A percentile compares a stretch with the other conserved stretches of the same genome.
phyloP scores from a whole-genome alignment of 1,140 invertebrate genomes.

The Nephila pilipes region DNA sequence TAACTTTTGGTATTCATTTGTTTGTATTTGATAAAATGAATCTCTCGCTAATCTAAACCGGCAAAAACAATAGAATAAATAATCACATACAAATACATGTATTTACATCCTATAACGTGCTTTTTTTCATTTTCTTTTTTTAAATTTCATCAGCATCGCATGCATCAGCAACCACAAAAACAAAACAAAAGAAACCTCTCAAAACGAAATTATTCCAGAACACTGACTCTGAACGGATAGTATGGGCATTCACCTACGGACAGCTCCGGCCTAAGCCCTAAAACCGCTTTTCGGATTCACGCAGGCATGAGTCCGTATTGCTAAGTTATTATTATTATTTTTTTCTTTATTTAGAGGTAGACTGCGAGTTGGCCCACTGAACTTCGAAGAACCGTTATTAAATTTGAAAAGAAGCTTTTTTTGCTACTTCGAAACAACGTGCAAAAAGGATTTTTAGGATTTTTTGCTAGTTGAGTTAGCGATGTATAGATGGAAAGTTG shows the following conservation, averaged over 20 bases:
- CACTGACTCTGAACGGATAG: conserved; percentile 30
- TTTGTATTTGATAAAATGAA: too few species aligned
- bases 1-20: too few species aligned
- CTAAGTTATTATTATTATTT: neutral
- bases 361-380: conserved; percentile 65
- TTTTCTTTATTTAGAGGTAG: conserved; percentile 11
- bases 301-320: conserved; percentile 23
- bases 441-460: neutral
- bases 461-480: neutral
- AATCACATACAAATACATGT: too few species aligned
- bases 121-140: neutral
- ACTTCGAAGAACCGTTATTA: conserved; percentile 52
- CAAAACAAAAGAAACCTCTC: conserved; percentile 53
- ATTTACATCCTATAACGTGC: too few species aligned
- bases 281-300: conserved; percentile 58
- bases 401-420: conserved; percentile 10
- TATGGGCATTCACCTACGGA: conserved; percentile 63
- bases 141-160: neutral
- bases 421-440: neutral
- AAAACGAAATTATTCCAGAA: conserved; percentile 66
- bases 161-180: conserved; percentile 38
- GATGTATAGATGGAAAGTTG: too few species aligned
- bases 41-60: too few species aligned
- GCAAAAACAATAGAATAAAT: too few species aligned
- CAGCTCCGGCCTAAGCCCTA: neutral